Conservation (phyloP, 2,888 invertebrate species). For the Sarcophaga caerulescens region DNA sequence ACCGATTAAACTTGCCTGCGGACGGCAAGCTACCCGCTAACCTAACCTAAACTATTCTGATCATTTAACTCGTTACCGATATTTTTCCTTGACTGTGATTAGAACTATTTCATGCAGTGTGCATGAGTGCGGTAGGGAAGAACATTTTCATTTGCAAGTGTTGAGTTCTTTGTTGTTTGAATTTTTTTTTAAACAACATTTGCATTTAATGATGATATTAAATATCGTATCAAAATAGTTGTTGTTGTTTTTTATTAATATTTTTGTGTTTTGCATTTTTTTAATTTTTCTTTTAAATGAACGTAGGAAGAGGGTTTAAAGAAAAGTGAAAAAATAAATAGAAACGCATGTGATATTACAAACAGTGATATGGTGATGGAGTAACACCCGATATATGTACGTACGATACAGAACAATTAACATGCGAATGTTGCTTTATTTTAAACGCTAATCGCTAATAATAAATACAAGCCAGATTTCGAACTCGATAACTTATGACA, state of each 20-base stretch:
- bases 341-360: constrained; percentile 45
- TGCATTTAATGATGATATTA: constrained; percentile 63
- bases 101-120: no score
- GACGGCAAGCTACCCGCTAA: no score
- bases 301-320: not conserved
- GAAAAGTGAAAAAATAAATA: not conserved
- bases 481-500: no score
- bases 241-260: constrained; percentile 3
- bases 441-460: no score
- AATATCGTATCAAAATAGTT: constrained; percentile 8
- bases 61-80: no score
- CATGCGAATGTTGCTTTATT: not conserved
- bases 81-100: no score
- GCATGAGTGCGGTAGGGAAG: no score
- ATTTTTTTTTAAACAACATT: constrained; percentile 32
- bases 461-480: not conserved
- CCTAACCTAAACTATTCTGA: no score
- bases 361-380: constrained; percentile 9
- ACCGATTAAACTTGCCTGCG: no score
- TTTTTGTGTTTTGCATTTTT: constrained; percentile 8
- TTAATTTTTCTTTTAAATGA: not conserved
- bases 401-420: not conserved
- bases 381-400: constrained; percentile 4
- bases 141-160: no score
- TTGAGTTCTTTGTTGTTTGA: not conserved